phyloP scores from a whole-genome alignment of 1,140 invertebrate species.

The Octopus bimaculoides region DNA sequence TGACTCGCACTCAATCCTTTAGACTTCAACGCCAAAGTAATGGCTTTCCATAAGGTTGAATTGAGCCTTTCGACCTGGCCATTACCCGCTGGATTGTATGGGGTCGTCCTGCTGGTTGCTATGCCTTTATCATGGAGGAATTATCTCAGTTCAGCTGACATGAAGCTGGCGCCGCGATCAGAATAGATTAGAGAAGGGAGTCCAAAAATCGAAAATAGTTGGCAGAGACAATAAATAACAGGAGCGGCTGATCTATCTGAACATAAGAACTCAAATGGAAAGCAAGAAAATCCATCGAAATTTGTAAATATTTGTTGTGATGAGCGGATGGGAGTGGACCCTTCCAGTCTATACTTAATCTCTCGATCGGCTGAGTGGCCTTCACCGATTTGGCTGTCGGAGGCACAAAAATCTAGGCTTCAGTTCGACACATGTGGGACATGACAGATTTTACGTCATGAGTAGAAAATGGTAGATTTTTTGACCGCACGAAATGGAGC shows the following conservation, averaged over 20 bases:
- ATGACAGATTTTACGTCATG: no score
- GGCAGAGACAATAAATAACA: not conserved
- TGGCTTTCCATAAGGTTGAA: not conserved
- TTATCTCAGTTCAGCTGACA: not conserved
- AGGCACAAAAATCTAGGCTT: no score
- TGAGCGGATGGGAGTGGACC: no score
- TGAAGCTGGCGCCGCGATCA: not conserved
- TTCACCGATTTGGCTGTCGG: no score
- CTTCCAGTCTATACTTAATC: no score
- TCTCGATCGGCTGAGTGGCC: no score
- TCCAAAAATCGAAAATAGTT: not conserved
- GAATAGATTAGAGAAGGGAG: not conserved
- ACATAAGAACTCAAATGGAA: not conserved
- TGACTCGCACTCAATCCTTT: no score
- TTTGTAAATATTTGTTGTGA: not conserved
- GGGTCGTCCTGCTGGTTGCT: not conserved
- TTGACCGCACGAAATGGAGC: no score
- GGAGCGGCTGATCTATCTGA: not conserved
- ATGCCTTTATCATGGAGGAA: not conserved
- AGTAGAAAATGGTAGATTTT: no score
- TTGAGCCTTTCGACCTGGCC: not conserved
- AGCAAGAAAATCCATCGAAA: not conserved
- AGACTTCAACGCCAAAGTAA: not conserved
- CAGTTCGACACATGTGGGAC: no score
- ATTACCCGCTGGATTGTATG: not conserved